These are phyloP conservation scores for Campylorhamphus procurvoides DNA, from an alignment of 2,113 vertebrate genomes.

Conservation along the genomic window DNA sequence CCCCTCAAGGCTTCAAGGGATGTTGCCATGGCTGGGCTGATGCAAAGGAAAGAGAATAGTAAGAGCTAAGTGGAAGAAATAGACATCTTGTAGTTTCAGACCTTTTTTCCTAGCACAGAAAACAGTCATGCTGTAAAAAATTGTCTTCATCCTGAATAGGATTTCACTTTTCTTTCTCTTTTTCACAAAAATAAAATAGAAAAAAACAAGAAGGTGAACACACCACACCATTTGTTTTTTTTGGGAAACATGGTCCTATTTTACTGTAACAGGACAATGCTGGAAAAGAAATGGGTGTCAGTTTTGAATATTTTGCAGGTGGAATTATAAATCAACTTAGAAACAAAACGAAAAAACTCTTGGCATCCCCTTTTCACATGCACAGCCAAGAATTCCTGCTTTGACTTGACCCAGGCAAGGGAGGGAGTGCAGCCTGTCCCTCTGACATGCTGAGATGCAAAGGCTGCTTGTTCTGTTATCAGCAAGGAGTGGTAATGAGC, in stretches of 20 bases:
- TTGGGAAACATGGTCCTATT: background rate
- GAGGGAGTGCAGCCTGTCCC: background rate
- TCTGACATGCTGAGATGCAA: background rate
- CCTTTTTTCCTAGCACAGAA: background rate
- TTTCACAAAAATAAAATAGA: background rate
- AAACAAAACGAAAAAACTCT: background rate
- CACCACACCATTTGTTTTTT: background rate
- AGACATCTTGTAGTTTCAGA: background rate
- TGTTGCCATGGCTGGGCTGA: fast-evolving
- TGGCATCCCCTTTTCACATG: background rate
- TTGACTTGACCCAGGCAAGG: background rate
- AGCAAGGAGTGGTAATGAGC: background rate
- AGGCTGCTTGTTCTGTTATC: background rate
- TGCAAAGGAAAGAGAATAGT: background rate
- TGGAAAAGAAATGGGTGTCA: background rate
- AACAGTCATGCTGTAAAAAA: background rate
- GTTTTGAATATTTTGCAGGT: background rate
- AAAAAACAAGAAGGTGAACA: background rate
- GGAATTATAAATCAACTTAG: background rate
- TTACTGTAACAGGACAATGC: fast-evolving
- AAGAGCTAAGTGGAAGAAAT: background rate
- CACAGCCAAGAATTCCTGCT: slow-evolving; percentile 27
- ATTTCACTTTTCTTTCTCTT: background rate
- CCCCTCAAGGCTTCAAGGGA: background rate
- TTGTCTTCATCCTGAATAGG: background rate